Base-by-base conservation (phyloP, 2,888 invertebrate species). In the Rhabditoides inermis region DNA sequence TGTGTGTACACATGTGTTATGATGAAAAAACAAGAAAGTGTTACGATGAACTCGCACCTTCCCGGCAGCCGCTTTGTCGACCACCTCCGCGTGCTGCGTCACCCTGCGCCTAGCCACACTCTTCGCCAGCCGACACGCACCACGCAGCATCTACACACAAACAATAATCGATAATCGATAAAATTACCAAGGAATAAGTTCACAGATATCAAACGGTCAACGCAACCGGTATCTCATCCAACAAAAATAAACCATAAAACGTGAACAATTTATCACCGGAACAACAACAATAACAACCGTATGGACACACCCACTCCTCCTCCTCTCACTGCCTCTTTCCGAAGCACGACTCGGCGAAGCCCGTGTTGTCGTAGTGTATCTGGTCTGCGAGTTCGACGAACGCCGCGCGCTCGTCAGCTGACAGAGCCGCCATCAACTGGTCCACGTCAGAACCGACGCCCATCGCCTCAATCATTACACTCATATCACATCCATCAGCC, bases 381-480 rank as follows among this genome's bases (percentile, higher is more conserved):
- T 65, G 65, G 55, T 56, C 51, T 2, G 66, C 61, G 27, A 67
- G 48, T 39, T 55, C 51, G 10, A 49, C 58, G 49, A 67, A 67
- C 18, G 56, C 51, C 15, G 58, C 58, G 20, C 57, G 40, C 36
- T 67, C 66, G 30, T 64, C 64, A 20, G 53, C 60, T 2, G 58
- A 58, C 23, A 67, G 46, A 1, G 61, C 46, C 15, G 56, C 49
- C 57, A 67, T 50, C 22, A 67, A 39, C 45, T 59, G 50, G 23
- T 67, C 64, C 32, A 64, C 40, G 30, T 67, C 58, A 20, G 59
- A 52, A 7, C 62, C 58, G 2, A 67, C 32, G 40, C 66, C 66
- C 49, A 60, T 41, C 3, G 58, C 56, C 60, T 60, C 47, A 18
- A 53, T n/a, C n/a, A n/a, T n/a, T n/a, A n/a, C n/a, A n/a, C n/a